A percentile compares a stretch with the other conserved stretches of the same genome.
phyloP scores from a whole-genome alignment of 2,113 vertebrate genomes.

The Gopherus evgoodei region DNA sequence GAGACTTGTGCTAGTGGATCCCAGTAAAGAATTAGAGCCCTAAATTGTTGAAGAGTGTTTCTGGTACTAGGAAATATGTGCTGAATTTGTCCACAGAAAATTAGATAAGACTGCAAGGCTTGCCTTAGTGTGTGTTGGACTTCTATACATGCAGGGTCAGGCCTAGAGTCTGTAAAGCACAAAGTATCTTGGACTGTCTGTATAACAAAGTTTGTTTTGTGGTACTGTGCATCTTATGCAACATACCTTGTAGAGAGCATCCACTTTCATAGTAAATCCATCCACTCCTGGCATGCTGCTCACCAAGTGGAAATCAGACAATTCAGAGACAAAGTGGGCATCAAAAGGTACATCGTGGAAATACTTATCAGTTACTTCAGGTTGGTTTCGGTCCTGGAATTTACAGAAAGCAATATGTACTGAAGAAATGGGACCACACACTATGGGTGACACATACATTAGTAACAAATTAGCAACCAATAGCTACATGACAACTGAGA shows the following conservation, averaged over 20 bases:
- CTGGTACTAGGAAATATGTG: background rate
- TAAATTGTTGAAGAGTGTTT: background rate
- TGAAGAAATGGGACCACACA: background rate
- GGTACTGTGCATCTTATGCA: rapidly evolving
- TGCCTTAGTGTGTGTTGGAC: rapidly evolving
- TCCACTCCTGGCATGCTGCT: constrained; percentile 92
- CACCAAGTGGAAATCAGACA: constrained; percentile 86
- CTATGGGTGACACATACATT: rapidly evolving
- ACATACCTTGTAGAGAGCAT: constrained; percentile 95
- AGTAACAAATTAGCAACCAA: background rate
- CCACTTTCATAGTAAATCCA: constrained; percentile 96
- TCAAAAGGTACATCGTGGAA: constrained; percentile 98
- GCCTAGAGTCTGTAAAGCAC: background rate
- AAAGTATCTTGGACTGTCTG: background rate
- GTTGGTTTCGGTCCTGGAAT: constrained; percentile 92
- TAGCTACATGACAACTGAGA: background rate
- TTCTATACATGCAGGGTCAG: background rate
- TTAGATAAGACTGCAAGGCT: background rate
- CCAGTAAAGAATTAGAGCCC: background rate
- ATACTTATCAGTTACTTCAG: constrained; percentile 89
- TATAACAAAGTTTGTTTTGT: background rate
- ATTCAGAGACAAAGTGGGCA: constrained; percentile 90
- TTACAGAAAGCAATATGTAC: background rate
- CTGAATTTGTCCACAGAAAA: background rate
- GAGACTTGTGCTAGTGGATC: background rate